phyloP scores from a whole-genome alignment of 1,140 invertebrate genomes.

The Atta texana region DNA sequence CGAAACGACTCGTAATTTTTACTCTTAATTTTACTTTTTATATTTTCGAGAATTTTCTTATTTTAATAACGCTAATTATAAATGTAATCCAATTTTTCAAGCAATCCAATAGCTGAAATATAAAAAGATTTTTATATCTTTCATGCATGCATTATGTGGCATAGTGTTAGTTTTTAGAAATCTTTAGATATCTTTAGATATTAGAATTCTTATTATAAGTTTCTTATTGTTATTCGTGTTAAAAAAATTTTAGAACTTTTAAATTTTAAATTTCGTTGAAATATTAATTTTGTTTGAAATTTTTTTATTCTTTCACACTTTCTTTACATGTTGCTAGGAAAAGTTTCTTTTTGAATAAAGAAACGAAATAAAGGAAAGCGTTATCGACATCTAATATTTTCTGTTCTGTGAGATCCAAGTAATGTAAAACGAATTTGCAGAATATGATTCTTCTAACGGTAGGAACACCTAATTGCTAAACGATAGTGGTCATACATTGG shows the following conservation, averaged over 20 bases:
- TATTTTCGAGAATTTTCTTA: background rate
- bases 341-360: background rate
- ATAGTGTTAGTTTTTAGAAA: background rate
- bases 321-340: background rate
- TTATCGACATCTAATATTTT: background rate
- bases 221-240: background rate
- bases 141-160: background rate
- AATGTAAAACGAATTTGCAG: background rate
- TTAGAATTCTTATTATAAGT: background rate
- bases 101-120: background rate
- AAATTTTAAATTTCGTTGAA: background rate
- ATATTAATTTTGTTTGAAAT: background rate
- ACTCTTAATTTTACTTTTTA: background rate
- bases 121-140: background rate
- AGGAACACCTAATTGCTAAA: constrained; percentile 12
- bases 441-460: constrained; percentile 19
- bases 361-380: background rate
- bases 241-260: too few species aligned
- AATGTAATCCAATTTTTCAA: background rate
- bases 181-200: too few species aligned
- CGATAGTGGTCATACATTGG: background rate
- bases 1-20: background rate
- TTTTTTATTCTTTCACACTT: background rate
- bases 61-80: background rate
- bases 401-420: background rate